Base-by-base conservation (phyloP, 2,888 invertebrate species). In the Drosophila histrio region DNA sequence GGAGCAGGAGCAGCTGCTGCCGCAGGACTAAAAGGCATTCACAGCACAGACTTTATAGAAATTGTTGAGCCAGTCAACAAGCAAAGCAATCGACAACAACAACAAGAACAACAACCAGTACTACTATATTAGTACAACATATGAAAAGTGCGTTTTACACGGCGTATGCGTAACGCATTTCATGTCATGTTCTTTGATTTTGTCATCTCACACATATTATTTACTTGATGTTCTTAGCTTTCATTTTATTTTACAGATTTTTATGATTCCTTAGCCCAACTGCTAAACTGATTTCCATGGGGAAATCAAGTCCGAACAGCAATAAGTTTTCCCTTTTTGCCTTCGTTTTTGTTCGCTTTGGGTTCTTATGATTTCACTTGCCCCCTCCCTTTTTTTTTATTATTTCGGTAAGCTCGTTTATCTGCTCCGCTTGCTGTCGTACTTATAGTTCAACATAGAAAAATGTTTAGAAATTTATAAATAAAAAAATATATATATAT, bases 241-340 rank as follows among this genome's bases (percentile, higher is more conserved):
- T 77, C 54, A 59, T 59, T 53, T 57, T 47, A 58, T 76, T 49
- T 30, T 79, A 70, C 64, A 66, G 85, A 88, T 88, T 91, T 89
- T 91, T 90, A 90, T 91, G 91, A 90, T 91, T 90, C 38, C 67
- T 79, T 75, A 72, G 72, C 88, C 67, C 54, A 65, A 69, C 85
- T 82, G 89, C 88, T 91, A 91, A 91, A 90, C 88, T 90, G 91
- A 90, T 90, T 90, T 90, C 90, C 90, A 88, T 82, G 72, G 89
- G 90, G 90, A 90, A 88, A 88, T 88, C 88, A 88, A 88, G 61
- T 61, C 39, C 61, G 59, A 43, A 65, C 70, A 77, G 52, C 60
- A 69, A 65, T 70, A 78, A 78, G 72, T 77, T 80, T 74, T 59
- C 54, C 53, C 60, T 68, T 62, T 66, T 47, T 13, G 44, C 49